Base-by-base conservation (phyloP, 2,797 vertebrate species). In the Pogonophryne albipinna region DNA sequence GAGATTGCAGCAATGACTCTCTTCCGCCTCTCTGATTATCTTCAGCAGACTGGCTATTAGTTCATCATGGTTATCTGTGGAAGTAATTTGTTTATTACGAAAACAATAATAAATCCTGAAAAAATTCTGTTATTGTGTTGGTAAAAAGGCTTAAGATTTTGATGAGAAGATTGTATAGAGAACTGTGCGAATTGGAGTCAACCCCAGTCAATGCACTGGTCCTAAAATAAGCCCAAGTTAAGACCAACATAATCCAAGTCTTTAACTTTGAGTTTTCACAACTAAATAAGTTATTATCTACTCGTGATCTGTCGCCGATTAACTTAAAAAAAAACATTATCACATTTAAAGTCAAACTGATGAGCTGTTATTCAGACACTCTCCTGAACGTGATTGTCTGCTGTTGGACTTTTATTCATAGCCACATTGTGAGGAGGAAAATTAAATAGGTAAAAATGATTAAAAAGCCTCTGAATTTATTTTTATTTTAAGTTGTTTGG, bases 11-110 rank as follows among this genome's bases (percentile, higher is more conserved):
- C 19, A 68, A 75, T 65, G 63, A 59, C 53, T 42, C 44, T 74
- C 68, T 68, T 74, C 51, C 2, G n/a, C 66, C 71, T 76, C 60
- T 73, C 20, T 71, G 13, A 59, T 46, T 55, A 47, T 74, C 16
- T 55, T 60, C 49, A 70, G 59, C 17, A 68, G 10, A 49, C 52
- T 44, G 23, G 59, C 42, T 17, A 6, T 56, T 57, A 31, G 19
- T 17, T 71, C 55, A 68, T 68, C 42, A 20, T 41, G 19, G 56
- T 2, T 76, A 56, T 63, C 60, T 34, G 31, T 16, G 19, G 1
- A 69, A 51, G 31, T 56, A n/a, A 67, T 71, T 44, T 69, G 47
- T 68, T n/a, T 45, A 11, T 6, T 66, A 11, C 2, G 4, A 27
- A 49, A 67, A 75, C 23, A 56, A 55, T 42, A 10, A 11, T 46